Conservation (phyloP, 2,888 invertebrate species). For the Epirrita christyi region DNA sequence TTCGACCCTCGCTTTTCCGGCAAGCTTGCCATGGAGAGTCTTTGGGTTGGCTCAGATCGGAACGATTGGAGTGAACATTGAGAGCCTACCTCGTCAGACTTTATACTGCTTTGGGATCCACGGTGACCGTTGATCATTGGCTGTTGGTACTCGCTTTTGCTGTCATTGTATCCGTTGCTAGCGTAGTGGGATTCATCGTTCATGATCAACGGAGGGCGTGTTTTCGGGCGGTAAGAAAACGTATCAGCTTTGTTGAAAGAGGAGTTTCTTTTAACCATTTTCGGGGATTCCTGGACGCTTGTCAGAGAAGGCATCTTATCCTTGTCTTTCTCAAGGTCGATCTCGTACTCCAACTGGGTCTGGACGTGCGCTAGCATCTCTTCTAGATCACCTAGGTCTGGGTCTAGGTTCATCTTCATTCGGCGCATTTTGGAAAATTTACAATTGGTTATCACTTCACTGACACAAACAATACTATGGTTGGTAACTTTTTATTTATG, state of each 20-base stretch:
- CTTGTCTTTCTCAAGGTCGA: slow-evolving; percentile 68
- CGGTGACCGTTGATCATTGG: slow-evolving; percentile 53
- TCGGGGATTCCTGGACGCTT: slow-evolving; percentile 72
- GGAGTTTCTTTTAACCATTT: slow-evolving; percentile 60
- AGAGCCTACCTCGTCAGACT: slow-evolving; percentile 67
- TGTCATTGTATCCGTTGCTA: slow-evolving; percentile 51
- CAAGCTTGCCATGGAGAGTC: slow-evolving; percentile 66
- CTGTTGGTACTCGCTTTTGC: slow-evolving; percentile 55
- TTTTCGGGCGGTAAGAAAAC: slow-evolving; percentile 57
- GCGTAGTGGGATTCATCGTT: slow-evolving; percentile 43
- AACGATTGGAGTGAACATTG: slow-evolving; percentile 71
- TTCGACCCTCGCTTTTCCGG: slow-evolving; percentile 65
- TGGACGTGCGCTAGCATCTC: slow-evolving; percentile 81
- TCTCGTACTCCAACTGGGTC: slow-evolving; percentile 75
- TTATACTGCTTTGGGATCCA: slow-evolving; percentile 65
- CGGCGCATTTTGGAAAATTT: slow-evolving; percentile 59
- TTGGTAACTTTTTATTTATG: slow-evolving; percentile 19
- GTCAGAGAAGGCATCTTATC: slow-evolving; percentile 65
- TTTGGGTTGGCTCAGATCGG: slow-evolving; percentile 67
- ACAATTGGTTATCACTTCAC: slow-evolving; percentile 1
- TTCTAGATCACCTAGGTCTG: slow-evolving; percentile 77
- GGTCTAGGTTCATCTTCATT: slow-evolving; percentile 67
- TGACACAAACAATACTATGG: slow-evolving; percentile 4
- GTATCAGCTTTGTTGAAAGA: slow-evolving; percentile 62
- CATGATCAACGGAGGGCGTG: slow-evolving; percentile 54